phyloP scores from a whole-genome alignment of 2,888 invertebrate species.

The Sphaerophoria rueppellii region DNA sequence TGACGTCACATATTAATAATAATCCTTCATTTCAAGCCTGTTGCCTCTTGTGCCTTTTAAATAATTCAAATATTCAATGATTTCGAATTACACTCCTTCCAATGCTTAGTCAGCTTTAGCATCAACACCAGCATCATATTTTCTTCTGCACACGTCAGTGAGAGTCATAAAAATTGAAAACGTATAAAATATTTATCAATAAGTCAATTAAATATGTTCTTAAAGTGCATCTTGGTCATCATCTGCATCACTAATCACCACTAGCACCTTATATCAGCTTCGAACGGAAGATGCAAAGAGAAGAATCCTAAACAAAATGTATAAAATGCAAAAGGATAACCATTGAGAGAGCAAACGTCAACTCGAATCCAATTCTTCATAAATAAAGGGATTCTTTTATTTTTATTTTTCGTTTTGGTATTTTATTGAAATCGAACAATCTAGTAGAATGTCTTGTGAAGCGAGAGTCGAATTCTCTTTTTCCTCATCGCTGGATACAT shows the following conservation, averaged over 20 bases:
- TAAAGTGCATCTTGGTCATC: not conserved
- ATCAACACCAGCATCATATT: not conserved
- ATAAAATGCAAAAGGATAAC: constrained; percentile 23
- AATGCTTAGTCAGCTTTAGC: constrained; percentile 8
- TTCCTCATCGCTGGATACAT: not conserved
- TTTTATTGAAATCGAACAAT: constrained; percentile 20
- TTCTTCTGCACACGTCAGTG: constrained; percentile 12
- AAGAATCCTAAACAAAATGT: not conserved
- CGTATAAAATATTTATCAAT: constrained; percentile 11
- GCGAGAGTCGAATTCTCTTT: not conserved
- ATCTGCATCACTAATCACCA: not conserved
- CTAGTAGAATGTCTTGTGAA: constrained; percentile 29
- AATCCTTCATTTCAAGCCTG: constrained; percentile 21
- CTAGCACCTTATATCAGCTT: not conserved
- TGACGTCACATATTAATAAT: constrained; percentile 3
- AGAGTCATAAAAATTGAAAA: constrained; percentile 1
- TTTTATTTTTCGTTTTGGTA: not conserved
- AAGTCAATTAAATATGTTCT: constrained; percentile 33
- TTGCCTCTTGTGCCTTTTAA: constrained; percentile 1
- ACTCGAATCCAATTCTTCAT: constrained; percentile 49
- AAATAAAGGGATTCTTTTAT: constrained; percentile 38
- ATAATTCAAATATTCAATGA: not conserved
- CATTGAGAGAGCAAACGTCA: constrained; percentile 55
- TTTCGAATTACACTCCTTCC: constrained; percentile 29
- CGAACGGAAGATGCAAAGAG: not conserved